phyloP scores from a whole-genome alignment of 2,888 invertebrate species.

The Drosophila neonasuta region DNA sequence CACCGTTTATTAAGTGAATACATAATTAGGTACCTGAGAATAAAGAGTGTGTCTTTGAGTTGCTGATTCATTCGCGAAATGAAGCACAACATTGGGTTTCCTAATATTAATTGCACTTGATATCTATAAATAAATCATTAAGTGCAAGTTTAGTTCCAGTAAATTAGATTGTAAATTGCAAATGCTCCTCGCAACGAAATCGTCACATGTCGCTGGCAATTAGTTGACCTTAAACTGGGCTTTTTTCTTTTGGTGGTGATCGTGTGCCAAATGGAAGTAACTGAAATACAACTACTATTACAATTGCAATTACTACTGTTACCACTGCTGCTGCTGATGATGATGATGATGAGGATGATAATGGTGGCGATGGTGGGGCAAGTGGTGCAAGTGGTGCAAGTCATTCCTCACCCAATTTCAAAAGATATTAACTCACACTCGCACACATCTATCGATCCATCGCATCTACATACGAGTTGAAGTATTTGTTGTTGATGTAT shows the following conservation, averaged over 20 bases:
- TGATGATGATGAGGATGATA: slow-evolving; percentile 34
- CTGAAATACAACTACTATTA: slow-evolving; percentile 23
- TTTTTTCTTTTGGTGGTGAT: slow-evolving; percentile 43
- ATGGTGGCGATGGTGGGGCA: slow-evolving; percentile 14
- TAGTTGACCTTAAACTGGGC: slow-evolving; percentile 65
- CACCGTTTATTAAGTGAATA: not conserved
- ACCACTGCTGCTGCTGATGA: slow-evolving; percentile 21
- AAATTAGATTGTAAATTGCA: slow-evolving; percentile 32
- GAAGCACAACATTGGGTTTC: not conserved
- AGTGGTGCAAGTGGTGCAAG: slow-evolving; percentile 53
- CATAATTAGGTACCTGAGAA: not conserved
- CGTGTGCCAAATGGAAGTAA: slow-evolving; percentile 66
- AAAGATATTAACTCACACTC: slow-evolving; percentile 59
- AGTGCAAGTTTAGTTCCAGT: slow-evolving; percentile 8
- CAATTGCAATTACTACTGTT: slow-evolving; percentile 1
- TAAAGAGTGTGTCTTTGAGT: not conserved
- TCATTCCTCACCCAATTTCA: slow-evolving; percentile 76
- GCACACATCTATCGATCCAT: slow-evolving; percentile 10
- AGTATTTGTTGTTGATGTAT: slow-evolving; percentile 11
- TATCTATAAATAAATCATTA: slow-evolving; percentile 7
- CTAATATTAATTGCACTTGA: not conserved
- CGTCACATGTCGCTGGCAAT: slow-evolving; percentile 53
- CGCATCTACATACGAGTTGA: slow-evolving; percentile 29
- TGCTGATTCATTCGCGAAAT: slow-evolving; percentile 1
- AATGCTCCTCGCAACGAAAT: slow-evolving; percentile 37